Conservation (phyloP, 2,113 vertebrate species). For the Brienomyrus brachyistius region DNA sequence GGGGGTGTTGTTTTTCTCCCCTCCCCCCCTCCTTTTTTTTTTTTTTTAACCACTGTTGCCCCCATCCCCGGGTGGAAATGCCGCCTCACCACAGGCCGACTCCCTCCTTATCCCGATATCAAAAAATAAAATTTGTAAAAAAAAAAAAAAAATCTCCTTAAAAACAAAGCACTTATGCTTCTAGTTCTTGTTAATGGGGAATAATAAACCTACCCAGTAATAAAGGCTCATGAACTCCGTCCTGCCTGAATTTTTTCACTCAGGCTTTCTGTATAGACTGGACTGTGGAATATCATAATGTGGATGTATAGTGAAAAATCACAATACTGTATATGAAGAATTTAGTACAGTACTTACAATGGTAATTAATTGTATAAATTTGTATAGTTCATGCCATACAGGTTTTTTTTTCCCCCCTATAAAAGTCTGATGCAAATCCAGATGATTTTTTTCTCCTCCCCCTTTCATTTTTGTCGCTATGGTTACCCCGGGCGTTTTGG, state of each 20-base stretch:
- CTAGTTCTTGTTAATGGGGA: constrained; percentile 23
- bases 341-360: not conserved
- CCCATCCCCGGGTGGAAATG: not conserved
- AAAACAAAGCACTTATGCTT: constrained; percentile 24
- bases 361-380: constrained; percentile 10
- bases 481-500: not conserved
- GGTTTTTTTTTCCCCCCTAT: not conserved
- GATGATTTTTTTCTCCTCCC: too few relatives aligned
- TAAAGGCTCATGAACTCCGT: constrained; percentile 46
- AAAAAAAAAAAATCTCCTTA: not conserved
- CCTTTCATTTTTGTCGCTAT: not conserved
- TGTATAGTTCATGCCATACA: constrained; percentile 2
- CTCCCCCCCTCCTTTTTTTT: not conserved
- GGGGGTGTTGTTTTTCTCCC: not conserved
- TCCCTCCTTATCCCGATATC: constrained; percentile 15
- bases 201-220: constrained; percentile 44
- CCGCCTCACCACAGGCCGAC: constrained; percentile 32
- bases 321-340: constrained; percentile 27
- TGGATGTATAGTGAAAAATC: constrained; percentile 27
- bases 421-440: not conserved
- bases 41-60: not conserved
- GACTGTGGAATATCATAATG: constrained; percentile 32
- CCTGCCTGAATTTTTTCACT: constrained; percentile 32
- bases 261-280: constrained; percentile 23
- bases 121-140: not conserved